Evolutionary conservation across 1,140 invertebrate genomes (phyloP), one percentile per base, ranked within the genome.

Genomic region (Hypsibius dujardini): DNA sequence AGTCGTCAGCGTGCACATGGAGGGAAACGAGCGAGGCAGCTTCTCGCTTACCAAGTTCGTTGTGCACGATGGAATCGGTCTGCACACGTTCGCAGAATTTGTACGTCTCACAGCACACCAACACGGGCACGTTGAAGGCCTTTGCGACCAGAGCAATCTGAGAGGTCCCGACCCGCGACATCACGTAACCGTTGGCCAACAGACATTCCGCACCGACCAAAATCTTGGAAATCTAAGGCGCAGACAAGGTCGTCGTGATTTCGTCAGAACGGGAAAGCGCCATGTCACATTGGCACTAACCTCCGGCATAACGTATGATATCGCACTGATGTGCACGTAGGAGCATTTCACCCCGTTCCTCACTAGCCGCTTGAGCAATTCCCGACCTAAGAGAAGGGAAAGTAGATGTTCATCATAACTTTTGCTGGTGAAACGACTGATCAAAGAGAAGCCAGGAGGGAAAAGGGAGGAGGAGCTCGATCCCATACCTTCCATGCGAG

Each of bases 61-160:
- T 95, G 75, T 87, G 88, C 1, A 92, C 90, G 80, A 95, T 89
- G 15, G 90, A 88, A 81, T 95, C 92, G 0, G 90, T 92, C 77
- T 91, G 90, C 70, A 90, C 90, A 71, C 87, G 83, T 77, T 95
- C 91, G 76, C 85, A 88, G 78, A 94, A 93, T 80, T 95, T 95
- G 80, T 93, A 91, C 1, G 90, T 93, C 83, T 95, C 92, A 79
- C 90, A 94, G 75, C 90, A 92, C 7, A 95, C 89, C 2, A 95
- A 81, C 62, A 95, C 89, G 2, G 92, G 90, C 69, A 94, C 89
- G 81, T 90, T 92, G 75, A 84, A 86, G 0, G 87, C 83, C 76
- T 87, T 85, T 40, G 92, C 92, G 67, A 90, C 84, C 46, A 94
- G 80, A 14, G 91, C 89, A 71, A 93, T 84, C 79, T 89, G 86